Percentiles rank a stretch among this genome's conserved stretches.
phyloP scores from a whole-genome alignment of 2,113 vertebrate genomes.

The Microtus ochrogaster region DNA sequence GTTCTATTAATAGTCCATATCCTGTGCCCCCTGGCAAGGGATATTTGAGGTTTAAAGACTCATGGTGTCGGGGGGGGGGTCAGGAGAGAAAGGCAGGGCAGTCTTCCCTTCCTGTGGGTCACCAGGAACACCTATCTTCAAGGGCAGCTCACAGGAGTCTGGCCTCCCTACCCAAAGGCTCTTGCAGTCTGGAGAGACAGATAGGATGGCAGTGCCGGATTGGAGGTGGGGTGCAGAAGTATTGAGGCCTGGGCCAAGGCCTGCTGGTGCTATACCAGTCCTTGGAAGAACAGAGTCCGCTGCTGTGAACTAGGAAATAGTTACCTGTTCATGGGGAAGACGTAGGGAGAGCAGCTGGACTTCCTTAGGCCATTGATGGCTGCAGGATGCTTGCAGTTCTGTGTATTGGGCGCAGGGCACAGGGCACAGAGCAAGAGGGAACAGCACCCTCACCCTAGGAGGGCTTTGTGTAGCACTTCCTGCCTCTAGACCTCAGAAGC shows the following conservation, averaged over 20 bases:
- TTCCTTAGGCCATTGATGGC: not conserved
- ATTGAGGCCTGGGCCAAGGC: not conserved
- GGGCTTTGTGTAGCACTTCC: not conserved
- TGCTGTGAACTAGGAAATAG: not conserved
- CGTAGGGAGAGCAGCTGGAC: not conserved
- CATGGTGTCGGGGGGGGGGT: not conserved
- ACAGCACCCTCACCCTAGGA: not conserved
- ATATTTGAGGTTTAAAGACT: not conserved
- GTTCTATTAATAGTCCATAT: too few relatives aligned
- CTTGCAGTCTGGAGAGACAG: not conserved
- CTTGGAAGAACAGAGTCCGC: not conserved
- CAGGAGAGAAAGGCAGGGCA: not conserved
- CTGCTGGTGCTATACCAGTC: not conserved
- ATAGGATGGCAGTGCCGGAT: accelerated
- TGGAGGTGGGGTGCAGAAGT: not conserved
- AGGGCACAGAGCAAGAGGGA: not conserved
- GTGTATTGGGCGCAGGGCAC: not conserved
- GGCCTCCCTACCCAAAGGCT: not conserved
- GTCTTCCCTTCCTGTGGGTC: not conserved
- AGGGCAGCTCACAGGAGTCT: not conserved
- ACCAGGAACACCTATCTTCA: not conserved
- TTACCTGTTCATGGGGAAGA: too few relatives aligned
- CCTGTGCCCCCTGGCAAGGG: not conserved
- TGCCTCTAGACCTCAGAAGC: not conserved
- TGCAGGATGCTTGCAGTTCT: not conserved